Evolutionary conservation across 2,113 vertebrate genomes (phyloP).

Genomic region (Tympanuchus pallidicinctus): DNA sequence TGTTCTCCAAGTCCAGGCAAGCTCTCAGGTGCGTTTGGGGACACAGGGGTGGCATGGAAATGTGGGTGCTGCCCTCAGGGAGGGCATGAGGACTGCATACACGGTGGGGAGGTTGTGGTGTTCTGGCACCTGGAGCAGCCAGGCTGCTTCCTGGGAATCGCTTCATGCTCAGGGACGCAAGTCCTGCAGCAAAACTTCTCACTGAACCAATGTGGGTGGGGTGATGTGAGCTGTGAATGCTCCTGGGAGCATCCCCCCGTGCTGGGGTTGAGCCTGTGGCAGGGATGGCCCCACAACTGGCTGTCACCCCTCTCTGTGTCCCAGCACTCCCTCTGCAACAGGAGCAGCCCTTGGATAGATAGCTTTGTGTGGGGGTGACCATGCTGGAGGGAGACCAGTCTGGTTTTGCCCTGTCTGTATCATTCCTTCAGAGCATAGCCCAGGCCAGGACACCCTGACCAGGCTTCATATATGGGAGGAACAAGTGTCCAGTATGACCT

Average conservation of each 20-base stretch:
- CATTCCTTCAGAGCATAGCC: neutral
- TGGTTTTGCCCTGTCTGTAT: fast-evolving
- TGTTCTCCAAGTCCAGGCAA: neutral
- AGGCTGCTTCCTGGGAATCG: fast-evolving
- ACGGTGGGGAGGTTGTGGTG: fast-evolving
- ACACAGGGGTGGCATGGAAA: fast-evolving
- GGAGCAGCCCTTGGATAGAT: neutral
- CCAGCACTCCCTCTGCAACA: neutral
- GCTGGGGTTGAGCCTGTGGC: neutral
- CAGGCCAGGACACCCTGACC: neutral
- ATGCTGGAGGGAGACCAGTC: neutral
- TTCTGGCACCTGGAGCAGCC: neutral
- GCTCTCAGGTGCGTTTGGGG: neutral
- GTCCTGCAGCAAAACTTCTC: neutral
- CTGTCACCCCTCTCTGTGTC: neutral
- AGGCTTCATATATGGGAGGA: neutral
- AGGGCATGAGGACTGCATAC: neutral
- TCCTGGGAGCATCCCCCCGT: neutral
- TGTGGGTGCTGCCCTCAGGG: neutral
- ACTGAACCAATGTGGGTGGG: neutral
- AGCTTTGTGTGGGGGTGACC: neutral
- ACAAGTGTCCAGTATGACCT: neutral
- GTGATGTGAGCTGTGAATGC: fast-evolving
- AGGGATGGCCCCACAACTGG: neutral
- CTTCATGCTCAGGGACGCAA: neutral